Base-by-base conservation (phyloP, 2,797 vertebrate genomes). In the Channa striata region DNA sequence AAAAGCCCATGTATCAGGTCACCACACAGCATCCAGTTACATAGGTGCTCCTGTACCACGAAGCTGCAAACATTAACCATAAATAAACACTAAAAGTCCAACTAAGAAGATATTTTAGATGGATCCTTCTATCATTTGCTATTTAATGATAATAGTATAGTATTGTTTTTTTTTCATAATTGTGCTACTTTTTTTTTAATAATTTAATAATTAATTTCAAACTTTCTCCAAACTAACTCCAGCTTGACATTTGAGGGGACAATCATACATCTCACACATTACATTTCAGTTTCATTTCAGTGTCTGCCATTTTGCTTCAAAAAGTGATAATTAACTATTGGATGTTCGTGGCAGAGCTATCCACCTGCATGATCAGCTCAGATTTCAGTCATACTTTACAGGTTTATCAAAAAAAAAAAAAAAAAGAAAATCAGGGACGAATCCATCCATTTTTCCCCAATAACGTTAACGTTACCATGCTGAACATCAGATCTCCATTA, bases 1-100 rank as follows among this genome's bases (percentile, higher is more conserved):
- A 59, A 72, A 59, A 36, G 46, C 40, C 47, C 53, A 1, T 60
- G 68, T 78, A 80, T 89, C 83, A 73, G 54, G 80, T 90, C 87
- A 47, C 83, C 42, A 39, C 16, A 19, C 1, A 62, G 81, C 65
- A 53, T 90, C 74, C 14, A 52, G 74, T 91, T 90, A 79, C 81
- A 71, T 30, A 43, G 11, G 54, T 11, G 37, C 57, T 73, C 40
- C n/a, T 34, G 53, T 78, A 52, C 44, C 76, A 66, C 50, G 34
- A 72, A 30, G 53, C 30, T 34, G 46, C 11, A 11, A 47, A 51
- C n/a, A 46, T 67, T 6, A 54, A 77, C 71, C 39, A 70, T 53
- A 53, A 51, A 40, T 47, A 49, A 11, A 17, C 3, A 39, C 7
- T 50, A 39, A 46, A 56, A 21, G 44, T 40, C 23, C 36, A 23